phyloP scores from a whole-genome alignment of 2,888 invertebrate species.

The Cloeon dipterum region DNA sequence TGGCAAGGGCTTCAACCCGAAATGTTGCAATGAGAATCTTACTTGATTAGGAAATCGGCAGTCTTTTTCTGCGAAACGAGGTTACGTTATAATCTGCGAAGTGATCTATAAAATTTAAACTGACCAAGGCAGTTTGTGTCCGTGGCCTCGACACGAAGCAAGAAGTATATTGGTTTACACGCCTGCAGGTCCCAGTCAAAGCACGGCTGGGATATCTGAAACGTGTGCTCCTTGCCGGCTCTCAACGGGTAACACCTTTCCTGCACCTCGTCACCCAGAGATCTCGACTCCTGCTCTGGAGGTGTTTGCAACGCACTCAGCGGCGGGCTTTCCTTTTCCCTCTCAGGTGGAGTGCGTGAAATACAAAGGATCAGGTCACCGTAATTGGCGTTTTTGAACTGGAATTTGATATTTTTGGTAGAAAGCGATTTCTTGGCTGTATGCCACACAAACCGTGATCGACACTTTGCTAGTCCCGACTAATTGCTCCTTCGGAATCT shows the following conservation, averaged over 20 bases:
- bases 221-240: background rate
- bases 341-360: background rate
- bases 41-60: constrained; percentile 42
- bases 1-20: constrained; percentile 21
- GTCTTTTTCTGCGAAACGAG: constrained; percentile 30
- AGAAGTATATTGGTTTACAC: background rate
- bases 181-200: background rate
- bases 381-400: constrained; percentile 18
- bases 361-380: constrained; percentile 16
- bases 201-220: background rate
- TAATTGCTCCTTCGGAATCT: constrained; percentile 17
- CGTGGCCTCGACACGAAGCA: background rate
- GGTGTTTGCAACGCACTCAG: too few relatives aligned
- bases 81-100: too few relatives aligned
- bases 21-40: constrained; percentile 25
- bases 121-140: background rate
- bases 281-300: too few relatives aligned
- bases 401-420: too few relatives aligned
- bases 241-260: background rate
- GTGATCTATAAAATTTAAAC: too few relatives aligned
- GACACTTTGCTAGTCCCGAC: constrained; percentile 2
- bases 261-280: background rate
- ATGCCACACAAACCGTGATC: too few relatives aligned
- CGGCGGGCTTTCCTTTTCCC: background rate
- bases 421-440: too few relatives aligned